phyloP scores from a whole-genome alignment of 2,888 invertebrate species.

The Cheilosia vernalis region DNA sequence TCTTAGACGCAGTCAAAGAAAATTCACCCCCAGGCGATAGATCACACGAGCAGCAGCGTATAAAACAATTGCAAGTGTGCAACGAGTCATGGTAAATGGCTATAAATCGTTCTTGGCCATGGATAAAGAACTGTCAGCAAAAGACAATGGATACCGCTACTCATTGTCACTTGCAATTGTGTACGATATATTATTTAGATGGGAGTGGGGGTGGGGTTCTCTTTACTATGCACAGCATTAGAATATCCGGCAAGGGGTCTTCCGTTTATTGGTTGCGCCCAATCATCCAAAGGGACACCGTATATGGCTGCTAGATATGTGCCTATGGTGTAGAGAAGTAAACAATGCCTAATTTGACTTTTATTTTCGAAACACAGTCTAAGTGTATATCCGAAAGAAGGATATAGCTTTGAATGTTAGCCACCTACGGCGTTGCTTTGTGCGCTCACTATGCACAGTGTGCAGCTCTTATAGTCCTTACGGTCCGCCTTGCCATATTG shows the following conservation, averaged over 20 bases:
- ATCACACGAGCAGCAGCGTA: constrained; percentile 61
- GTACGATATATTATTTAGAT: constrained; percentile 29
- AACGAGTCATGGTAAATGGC: constrained; percentile 70
- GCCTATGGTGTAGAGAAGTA: constrained; percentile 8
- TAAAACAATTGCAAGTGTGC: constrained; percentile 73
- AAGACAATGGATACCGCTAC: constrained; percentile 68
- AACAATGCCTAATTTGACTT: constrained; percentile 57
- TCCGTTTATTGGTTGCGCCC: constrained; percentile 53
- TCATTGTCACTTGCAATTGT: constrained; percentile 69
- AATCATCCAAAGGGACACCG: constrained; percentile 28
- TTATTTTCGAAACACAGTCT: constrained; percentile 33
- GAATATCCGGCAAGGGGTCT: constrained; percentile 37
- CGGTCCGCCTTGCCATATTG: neutral
- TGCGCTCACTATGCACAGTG: constrained; percentile 21
- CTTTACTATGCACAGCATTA: constrained; percentile 14
- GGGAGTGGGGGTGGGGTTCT: neutral
- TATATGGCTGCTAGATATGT: neutral
- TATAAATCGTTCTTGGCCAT: constrained; percentile 71
- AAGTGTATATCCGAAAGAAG: constrained; percentile 22
- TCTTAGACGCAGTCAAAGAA: constrained; percentile 56
- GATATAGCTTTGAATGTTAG: constrained; percentile 48
- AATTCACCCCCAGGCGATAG: constrained; percentile 52
- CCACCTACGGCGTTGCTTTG: constrained; percentile 43
- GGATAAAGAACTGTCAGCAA: constrained; percentile 60
- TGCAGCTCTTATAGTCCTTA: neutral